phyloP scores from a whole-genome alignment of 2,888 invertebrate genomes.

The Dendrolimus houi region DNA sequence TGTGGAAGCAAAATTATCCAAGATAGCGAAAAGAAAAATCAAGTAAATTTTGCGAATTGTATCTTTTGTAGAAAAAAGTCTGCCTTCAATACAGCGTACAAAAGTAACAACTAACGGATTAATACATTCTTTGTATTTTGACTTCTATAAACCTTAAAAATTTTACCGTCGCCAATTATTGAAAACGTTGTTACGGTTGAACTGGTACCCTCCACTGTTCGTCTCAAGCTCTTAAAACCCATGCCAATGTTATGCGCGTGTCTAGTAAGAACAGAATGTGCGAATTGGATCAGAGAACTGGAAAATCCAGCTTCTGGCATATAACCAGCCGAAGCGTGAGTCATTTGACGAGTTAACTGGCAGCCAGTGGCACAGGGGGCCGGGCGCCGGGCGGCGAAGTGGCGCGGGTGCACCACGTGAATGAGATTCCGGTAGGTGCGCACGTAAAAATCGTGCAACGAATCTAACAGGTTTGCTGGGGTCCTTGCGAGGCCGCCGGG shows the following conservation, averaged over 20 bases:
- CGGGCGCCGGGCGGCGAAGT: conserved; percentile 17
- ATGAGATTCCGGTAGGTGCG: conserved; percentile 76
- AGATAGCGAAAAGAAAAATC: too few relatives aligned
- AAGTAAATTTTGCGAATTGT: too few relatives aligned
- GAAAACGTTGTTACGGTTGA: too few relatives aligned
- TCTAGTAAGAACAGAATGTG: conserved; percentile 52
- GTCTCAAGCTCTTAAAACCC: not conserved
- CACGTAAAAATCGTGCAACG: conserved; percentile 77
- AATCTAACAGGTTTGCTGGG: conserved; percentile 76
- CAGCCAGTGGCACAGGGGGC: conserved; percentile 42
- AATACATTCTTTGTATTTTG: too few relatives aligned
- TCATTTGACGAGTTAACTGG: conserved; percentile 74
- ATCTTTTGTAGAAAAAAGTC: too few relatives aligned
- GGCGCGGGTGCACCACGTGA: conserved; percentile 62
- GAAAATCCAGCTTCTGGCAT: conserved; percentile 72
- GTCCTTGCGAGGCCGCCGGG: conserved; percentile 75
- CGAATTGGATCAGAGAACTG: conserved; percentile 70
- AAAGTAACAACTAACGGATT: too few relatives aligned
- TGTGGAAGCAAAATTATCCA: too few relatives aligned
- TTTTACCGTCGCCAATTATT: too few relatives aligned
- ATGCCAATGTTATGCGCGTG: conserved; percentile 8
- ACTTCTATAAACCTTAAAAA: too few relatives aligned
- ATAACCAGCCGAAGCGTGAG: conserved; percentile 68
- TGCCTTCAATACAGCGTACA: too few relatives aligned
- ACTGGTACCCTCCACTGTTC: too few relatives aligned